phyloP scores from a whole-genome alignment of 2,888 invertebrate species.

The Drosophila meridionalis region DNA sequence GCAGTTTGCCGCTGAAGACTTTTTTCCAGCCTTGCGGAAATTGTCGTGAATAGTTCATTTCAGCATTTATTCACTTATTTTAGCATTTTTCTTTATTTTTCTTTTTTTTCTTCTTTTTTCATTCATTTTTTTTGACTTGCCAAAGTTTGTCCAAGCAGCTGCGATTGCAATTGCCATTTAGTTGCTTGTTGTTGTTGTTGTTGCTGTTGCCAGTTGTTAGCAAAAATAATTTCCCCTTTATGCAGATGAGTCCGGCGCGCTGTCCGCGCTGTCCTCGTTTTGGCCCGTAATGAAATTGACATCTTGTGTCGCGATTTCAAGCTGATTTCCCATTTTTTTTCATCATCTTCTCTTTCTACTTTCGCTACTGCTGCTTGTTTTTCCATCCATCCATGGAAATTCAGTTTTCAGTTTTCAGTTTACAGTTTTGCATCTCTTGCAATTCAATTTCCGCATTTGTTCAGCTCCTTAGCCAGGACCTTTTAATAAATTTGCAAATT shows the following conservation, averaged over 20 bases:
- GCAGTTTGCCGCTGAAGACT: slow-evolving; percentile 38
- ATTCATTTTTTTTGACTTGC: slow-evolving; percentile 9
- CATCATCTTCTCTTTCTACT: slow-evolving; percentile 24
- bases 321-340: slow-evolving; percentile 47
- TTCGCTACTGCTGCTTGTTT: slow-evolving; percentile 39
- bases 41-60: slow-evolving; percentile 77
- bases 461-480: slow-evolving; percentile 31
- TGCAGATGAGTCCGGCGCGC: slow-evolving; percentile 70
- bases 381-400: slow-evolving; percentile 44
- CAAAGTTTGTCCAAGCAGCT: slow-evolving; percentile 67
- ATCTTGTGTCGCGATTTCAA: slow-evolving; percentile 76
- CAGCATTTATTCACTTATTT: slow-evolving; percentile 59
- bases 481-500: slow-evolving; percentile 25
- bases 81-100: slow-evolving; percentile 47
- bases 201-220: slow-evolving; percentile 29
- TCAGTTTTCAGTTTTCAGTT: slow-evolving; percentile 18
- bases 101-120: slow-evolving; percentile 19
- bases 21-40: slow-evolving; percentile 57
- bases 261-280: slow-evolving; percentile 20
- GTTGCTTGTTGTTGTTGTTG: slow-evolving; percentile 33
- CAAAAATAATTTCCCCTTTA: slow-evolving; percentile 77
- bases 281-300: slow-evolving; percentile 77
- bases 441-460: slow-evolving; percentile 72
- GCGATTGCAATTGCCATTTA: slow-evolving; percentile 62
- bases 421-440: slow-evolving; percentile 37